Conservation (phyloP, 23 tunicate species). For the Aplidium turbinatum region DNA sequence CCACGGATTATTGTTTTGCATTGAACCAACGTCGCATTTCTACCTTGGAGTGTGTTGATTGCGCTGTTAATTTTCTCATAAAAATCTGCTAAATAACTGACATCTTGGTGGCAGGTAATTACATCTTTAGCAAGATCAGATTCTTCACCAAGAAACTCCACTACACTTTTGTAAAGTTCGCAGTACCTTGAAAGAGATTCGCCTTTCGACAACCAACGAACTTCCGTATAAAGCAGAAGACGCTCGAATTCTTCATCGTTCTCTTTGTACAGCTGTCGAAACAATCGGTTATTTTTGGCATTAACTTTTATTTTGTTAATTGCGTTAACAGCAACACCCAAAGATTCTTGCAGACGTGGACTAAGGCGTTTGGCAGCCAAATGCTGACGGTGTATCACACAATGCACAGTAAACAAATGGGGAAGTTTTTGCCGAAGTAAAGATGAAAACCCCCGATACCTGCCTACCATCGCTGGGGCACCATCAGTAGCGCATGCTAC, state of each 20-base stretch:
- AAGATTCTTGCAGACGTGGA: conserved; percentile 23
- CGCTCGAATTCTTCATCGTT: conserved; percentile 18
- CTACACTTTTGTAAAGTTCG: conserved; percentile 29
- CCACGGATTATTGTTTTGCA: conserved; percentile 10
- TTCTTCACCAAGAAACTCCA: conserved; percentile 39
- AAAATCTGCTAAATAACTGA: conserved; percentile 36
- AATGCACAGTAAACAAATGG: conserved; percentile 25
- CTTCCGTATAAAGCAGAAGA: conserved; percentile 23
- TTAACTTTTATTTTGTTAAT: conserved; percentile 29
- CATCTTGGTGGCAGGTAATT: conserved; percentile 35
- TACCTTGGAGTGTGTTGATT: conserved; percentile 34
- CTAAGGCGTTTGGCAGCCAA: conserved; percentile 2
- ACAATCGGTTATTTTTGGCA: not conserved
- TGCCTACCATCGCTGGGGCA: conserved; percentile 46
- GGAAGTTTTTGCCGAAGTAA: conserved; percentile 13
- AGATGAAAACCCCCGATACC: conserved; percentile 33
- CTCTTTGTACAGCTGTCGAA: conserved; percentile 4
- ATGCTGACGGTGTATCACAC: conserved; percentile 51
- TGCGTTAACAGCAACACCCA: conserved; percentile 15
- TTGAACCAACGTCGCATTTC: conserved; percentile 11
- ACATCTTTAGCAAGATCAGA: conserved; percentile 40
- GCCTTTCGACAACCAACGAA: conserved; percentile 24
- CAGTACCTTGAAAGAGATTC: conserved; percentile 29
- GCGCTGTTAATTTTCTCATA: conserved; percentile 34
- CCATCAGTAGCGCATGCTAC: conserved; percentile 42